Percentiles rank a stretch among this genome's conserved stretches.
phyloP scores from a whole-genome alignment of 2,113 vertebrate genomes.

The Platysteira castanea region DNA sequence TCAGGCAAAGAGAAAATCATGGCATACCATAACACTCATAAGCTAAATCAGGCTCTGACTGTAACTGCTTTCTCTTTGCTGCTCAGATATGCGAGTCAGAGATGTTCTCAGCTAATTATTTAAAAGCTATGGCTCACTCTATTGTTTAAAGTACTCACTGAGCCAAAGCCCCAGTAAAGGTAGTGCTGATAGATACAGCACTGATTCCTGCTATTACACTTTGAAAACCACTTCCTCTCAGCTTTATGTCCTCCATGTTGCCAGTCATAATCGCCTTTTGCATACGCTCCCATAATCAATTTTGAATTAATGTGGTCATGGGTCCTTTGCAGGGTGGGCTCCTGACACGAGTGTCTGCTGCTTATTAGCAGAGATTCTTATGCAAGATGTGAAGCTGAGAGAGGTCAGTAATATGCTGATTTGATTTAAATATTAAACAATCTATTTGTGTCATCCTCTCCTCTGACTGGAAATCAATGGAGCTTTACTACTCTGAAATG shows the following conservation, averaged over 20 bases:
- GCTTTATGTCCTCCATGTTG: neutral
- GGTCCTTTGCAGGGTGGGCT: neutral
- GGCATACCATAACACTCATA: neutral
- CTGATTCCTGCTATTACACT: neutral
- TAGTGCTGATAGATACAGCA: neutral
- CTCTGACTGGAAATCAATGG: constrained; percentile 44
- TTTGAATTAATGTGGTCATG: neutral
- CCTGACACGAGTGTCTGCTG: neutral
- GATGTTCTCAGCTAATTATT: constrained; percentile 5
- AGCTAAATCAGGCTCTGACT: neutral
- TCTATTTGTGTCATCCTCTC: neutral
- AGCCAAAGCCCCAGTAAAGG: neutral
- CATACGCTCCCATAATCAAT: neutral
- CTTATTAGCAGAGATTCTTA: neutral
- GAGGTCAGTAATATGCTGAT: constrained; percentile 7
- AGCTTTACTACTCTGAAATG: constrained; percentile 14
- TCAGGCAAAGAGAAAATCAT: neutral
- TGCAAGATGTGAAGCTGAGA: neutral
- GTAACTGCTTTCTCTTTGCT: neutral
- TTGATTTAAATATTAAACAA: constrained; percentile 51
- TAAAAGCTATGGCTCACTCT: neutral
- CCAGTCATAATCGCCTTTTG: neutral
- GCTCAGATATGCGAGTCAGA: neutral
- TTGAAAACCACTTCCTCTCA: neutral
- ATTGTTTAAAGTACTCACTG: neutral